Conservation (phyloP, 1,140 invertebrate genomes). For the Drosophila bipectinata region DNA sequence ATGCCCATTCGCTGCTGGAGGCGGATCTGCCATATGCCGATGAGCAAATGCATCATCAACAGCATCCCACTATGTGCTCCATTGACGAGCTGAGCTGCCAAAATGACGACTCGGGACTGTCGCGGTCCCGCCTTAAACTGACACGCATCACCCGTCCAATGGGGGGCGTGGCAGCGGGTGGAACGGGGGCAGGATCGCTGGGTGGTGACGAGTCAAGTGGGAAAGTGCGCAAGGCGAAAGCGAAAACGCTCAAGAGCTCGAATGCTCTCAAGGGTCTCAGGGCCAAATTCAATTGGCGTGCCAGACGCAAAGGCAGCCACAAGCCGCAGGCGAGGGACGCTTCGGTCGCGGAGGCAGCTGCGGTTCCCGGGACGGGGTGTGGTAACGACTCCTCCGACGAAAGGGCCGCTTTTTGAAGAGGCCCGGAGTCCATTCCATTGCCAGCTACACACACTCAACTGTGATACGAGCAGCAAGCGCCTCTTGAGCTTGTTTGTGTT, state of each 20-base stretch:
- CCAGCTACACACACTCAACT: slow-evolving; percentile 60
- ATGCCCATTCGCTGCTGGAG: slow-evolving; percentile 75
- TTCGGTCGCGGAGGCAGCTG: slow-evolving; percentile 1
- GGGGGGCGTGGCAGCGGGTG: slow-evolving; percentile 8
- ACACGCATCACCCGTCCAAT: slow-evolving; percentile 71
- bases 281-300: slow-evolving; percentile 75
- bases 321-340: slow-evolving; percentile 24
- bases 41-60: slow-evolving; percentile 44
- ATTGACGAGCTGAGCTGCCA: slow-evolving; percentile 73
- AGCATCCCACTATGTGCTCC: slow-evolving; percentile 57
- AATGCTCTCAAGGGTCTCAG: slow-evolving; percentile 60
- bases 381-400: slow-evolving; percentile 21
- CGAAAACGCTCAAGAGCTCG: slow-evolving; percentile 56
- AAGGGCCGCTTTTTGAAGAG: slow-evolving; percentile 46
- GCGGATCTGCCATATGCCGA: slow-evolving; percentile 61
- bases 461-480: slow-evolving; percentile 69
- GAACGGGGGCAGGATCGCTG: slow-evolving; percentile 6
- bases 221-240: slow-evolving; percentile 69
- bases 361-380: slow-evolving; percentile 4
- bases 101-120: slow-evolving; percentile 24
- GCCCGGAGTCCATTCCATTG: slow-evolving; percentile 42
- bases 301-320: slow-evolving; percentile 57
- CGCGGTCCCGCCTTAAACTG: slow-evolving; percentile 70
- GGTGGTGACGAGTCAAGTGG: slow-evolving; percentile 42
- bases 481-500: slow-evolving; percentile 47